These are phyloP conservation scores for Heliothis peltigera DNA, from an alignment of 2,888 invertebrate genomes.

Conservation along the genomic window DNA sequence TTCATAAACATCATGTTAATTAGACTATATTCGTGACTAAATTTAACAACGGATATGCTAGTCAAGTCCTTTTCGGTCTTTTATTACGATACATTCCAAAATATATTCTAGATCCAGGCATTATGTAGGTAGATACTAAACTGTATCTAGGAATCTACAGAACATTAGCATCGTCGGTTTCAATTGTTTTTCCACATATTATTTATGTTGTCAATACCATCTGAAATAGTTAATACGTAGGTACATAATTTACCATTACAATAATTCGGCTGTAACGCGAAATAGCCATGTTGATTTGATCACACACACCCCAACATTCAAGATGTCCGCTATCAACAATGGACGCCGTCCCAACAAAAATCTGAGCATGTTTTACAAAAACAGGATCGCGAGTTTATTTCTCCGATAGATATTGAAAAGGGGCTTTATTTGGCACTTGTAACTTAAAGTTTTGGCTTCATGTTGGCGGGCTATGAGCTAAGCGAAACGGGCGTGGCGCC, in stretches of 20 bases:
- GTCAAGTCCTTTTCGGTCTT: too few relatives aligned
- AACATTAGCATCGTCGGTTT: not conserved
- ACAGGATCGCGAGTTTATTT: not conserved
- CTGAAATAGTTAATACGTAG: too few relatives aligned
- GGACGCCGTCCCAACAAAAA: conserved; percentile 20
- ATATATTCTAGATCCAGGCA: not conserved
- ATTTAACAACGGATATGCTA: too few relatives aligned
- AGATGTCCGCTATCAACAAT: conserved; percentile 10
- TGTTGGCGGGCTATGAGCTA: conserved; percentile 23
- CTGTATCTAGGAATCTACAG: not conserved
- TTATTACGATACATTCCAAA: not conserved
- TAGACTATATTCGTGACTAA: too few relatives aligned
- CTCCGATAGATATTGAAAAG: not conserved
- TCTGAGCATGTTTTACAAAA: not conserved
- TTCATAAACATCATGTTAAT: not conserved
- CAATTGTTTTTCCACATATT: not conserved
- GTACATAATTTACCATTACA: too few relatives aligned
- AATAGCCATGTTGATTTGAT: not conserved
- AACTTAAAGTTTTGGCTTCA: conserved; percentile 16
- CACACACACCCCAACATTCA: conserved; percentile 5
- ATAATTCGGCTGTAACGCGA: too few relatives aligned
- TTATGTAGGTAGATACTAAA: not conserved
- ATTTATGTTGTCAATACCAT: too few relatives aligned
- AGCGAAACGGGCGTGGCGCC: conserved; percentile 53
- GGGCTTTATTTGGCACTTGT: not conserved